These are phyloP conservation scores for Monarcha castaneiventris DNA, from an alignment of 2,113 vertebrate species.

Conservation along the genomic window DNA sequence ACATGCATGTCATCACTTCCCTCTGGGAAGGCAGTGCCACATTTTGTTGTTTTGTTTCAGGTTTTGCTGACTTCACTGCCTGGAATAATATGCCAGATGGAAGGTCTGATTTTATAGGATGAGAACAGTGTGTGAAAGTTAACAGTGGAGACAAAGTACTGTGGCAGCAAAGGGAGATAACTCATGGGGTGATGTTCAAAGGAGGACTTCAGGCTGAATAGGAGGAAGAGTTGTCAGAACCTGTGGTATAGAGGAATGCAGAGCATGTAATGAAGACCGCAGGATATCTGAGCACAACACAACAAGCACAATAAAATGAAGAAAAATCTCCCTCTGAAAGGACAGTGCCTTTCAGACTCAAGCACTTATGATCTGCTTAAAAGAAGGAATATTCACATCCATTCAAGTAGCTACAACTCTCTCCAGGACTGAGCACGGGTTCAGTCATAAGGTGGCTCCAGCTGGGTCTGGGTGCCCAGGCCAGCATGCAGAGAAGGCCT, in stretches of 20 bases:
- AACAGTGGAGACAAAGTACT: not conserved
- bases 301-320: not conserved
- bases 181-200: not conserved
- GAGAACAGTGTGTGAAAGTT: not conserved
- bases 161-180: not conserved
- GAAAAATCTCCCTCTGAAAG: not conserved
- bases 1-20: not conserved
- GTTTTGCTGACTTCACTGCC: conserved; percentile 11
- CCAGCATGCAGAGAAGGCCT: not conserved
- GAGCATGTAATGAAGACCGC: not conserved
- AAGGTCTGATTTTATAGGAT: conserved; percentile 32
- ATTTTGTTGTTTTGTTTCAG: conserved; percentile 11
- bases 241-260: not conserved
- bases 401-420: not conserved
- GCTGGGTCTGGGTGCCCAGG: not conserved
- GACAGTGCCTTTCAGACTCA: not conserved
- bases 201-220: not conserved
- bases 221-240: not conserved
- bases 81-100: conserved; percentile 27
- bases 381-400: not conserved
- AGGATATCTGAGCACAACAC: not conserved
- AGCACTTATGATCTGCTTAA: not conserved
- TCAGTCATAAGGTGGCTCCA: not conserved
- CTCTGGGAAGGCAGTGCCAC: not conserved
- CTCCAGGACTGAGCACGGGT: not conserved